A percentile compares a stretch with the other conserved stretches of the same genome.
Evolutionary conservation across 1,140 invertebrate genomes (phyloP).

Genomic region (Cyclargus thomasi): DNA sequence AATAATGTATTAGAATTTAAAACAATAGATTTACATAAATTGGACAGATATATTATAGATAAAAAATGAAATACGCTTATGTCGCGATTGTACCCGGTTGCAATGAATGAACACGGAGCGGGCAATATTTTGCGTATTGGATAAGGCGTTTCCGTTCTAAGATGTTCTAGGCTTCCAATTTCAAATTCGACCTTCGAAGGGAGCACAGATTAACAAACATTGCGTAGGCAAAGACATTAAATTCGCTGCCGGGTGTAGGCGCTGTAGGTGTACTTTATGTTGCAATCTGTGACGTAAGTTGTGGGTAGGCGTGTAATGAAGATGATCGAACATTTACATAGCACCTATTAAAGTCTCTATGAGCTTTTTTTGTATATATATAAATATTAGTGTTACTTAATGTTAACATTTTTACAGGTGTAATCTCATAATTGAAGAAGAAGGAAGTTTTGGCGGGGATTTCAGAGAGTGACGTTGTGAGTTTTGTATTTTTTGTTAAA

Average conservation of each 20-base stretch:
- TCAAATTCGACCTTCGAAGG: constrained; percentile 54
- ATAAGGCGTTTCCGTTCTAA: constrained; percentile 57
- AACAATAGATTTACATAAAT: too few relatives aligned
- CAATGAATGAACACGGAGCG: constrained; percentile 61
- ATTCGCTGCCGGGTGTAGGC: constrained; percentile 25
- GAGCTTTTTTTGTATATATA: too few relatives aligned
- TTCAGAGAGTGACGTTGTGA: too few relatives aligned
- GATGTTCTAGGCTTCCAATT: constrained; percentile 41
- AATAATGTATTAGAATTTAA: too few relatives aligned
- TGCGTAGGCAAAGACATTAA: constrained; percentile 38
- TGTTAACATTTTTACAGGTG: too few relatives aligned
- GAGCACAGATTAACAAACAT: constrained; percentile 34
- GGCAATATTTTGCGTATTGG: background rate
- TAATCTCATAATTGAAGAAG: too few relatives aligned
- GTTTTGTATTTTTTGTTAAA: too few relatives aligned
- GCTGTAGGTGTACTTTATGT: constrained; percentile 22
- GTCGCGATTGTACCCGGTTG: constrained; percentile 40
- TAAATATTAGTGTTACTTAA: too few relatives aligned
- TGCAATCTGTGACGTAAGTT: constrained; percentile 14
- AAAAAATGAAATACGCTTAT: constrained; percentile 13
- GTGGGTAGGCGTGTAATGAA: background rate
- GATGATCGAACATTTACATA: background rate
- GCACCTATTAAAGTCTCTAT: background rate
- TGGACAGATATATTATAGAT: too few relatives aligned
- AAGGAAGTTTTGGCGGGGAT: too few relatives aligned